Evolutionary conservation across 2,113 vertebrate species (phyloP), one percentile per base, ranked within the genome.

Genomic region (Pseudorectes ferrugineus): DNA sequence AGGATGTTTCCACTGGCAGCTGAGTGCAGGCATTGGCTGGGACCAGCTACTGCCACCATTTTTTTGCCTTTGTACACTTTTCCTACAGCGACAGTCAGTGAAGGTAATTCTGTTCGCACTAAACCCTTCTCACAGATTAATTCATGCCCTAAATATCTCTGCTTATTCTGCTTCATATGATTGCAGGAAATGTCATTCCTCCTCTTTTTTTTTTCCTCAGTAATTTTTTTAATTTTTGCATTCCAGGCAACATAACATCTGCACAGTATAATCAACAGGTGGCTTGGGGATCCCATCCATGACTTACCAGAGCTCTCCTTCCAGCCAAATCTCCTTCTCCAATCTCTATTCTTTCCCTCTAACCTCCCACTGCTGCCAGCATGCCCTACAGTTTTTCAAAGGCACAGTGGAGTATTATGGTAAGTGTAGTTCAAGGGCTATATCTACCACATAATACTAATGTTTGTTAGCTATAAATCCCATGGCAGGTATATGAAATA

Each of bases 21-120:
- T 76, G 59, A 43, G 18, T 6, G 42, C 20, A 45, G 22, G 19
- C 14, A 14, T 2, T 0, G 0, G 11, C 23, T 1, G 2, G 9
- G 12, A 49, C 17, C 33, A 62, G 18, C 13, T 74, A 17, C 38
- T 43, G 20, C n/a, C 13, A 24, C 5, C 2, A 24, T 21, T 22
- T 36, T 55, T 45, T 54, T 71, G 10, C 29, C 13, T n/a, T 70
- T 70, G 7, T 18, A 2, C 26, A 38, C 21, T 68, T 62, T 61
- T 33, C 36, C 13, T 88, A 10, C 48, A 43, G 46, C 46, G 24
- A 45, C 21, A 14, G n/a, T 33, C 33, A 67, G 6, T 33, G 23
- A 15, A 77, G 18, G 38, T 72, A 75, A 65, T 58, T 68, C 57
- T 72, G 25, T 57, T 78, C 36, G 20, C 38, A 48, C 13, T 59